Conservation (phyloP, 1,140 invertebrate species). For the Platorchestia sp. region DNA sequence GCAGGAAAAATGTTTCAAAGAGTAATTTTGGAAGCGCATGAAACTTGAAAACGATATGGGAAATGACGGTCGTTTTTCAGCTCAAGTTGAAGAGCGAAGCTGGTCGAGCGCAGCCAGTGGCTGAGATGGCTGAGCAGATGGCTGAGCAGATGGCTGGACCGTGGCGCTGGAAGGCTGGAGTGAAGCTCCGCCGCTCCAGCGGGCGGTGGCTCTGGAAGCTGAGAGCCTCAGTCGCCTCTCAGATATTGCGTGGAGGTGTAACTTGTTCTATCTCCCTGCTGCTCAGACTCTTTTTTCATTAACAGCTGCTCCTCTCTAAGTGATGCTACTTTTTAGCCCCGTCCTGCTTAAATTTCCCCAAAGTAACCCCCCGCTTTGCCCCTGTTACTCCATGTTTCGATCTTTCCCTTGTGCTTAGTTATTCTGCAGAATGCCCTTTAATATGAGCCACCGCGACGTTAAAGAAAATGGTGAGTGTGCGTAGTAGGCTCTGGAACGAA, state of each 20-base stretch:
- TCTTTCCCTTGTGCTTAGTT: not conserved
- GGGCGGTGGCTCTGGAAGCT: slow-evolving; percentile 3
- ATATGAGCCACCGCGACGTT: not conserved
- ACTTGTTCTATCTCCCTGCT: not conserved
- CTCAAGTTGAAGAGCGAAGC: not conserved
- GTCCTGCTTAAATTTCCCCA: not conserved
- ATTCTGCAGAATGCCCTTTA: not conserved
- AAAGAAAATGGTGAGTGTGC: not conserved
- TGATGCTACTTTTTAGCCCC: not conserved
- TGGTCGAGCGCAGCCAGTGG: not conserved
- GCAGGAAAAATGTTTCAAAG: not conserved
- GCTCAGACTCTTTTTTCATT: not conserved
- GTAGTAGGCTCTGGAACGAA: not conserved
- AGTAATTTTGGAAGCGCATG: not conserved
- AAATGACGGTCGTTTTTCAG: not conserved
- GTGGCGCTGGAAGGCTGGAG: not conserved
- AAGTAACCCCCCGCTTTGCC: not conserved
- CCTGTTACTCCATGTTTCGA: not conserved
- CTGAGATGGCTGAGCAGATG: not conserved
- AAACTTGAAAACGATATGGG: not conserved
- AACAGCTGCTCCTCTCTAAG: not conserved
- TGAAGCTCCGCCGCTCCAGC: not conserved
- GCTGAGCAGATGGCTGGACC: not conserved
- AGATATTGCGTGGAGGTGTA: not conserved
- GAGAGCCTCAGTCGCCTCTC: not conserved